These are phyloP conservation scores for Tillus elongatus DNA, from an alignment of 2,888 invertebrate species.

Conservation along the genomic window DNA sequence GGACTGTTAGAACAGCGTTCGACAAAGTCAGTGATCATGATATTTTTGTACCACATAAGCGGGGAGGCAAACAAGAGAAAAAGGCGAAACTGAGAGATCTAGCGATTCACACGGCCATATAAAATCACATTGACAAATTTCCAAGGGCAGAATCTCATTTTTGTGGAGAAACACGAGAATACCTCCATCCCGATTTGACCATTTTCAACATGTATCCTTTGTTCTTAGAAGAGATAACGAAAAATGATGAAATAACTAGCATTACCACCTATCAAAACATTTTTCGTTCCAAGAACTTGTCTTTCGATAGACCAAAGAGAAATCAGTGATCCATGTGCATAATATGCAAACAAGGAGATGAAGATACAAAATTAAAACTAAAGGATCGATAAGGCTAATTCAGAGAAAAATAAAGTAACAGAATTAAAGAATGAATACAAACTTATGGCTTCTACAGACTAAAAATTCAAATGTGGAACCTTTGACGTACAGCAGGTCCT, in stretches of 20 bases:
- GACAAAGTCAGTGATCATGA: conserved; percentile 11
- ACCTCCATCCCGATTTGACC: no score
- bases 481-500: conserved; percentile 14
- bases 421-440: conserved; percentile 10
- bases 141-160: no score
- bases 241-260: conserved; percentile 1
- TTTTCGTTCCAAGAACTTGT: conserved; percentile 11
- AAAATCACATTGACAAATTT: no score
- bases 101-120: no score
- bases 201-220: no score
- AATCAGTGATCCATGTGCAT: conserved; percentile 13
- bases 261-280: conserved; percentile 8
- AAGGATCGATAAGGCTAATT: conserved; percentile 7
- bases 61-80: conserved; percentile 8
- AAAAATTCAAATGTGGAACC: conserved; percentile 7
- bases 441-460: conserved; percentile 5
- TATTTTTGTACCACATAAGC: conserved; percentile 9
- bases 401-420: conserved; percentile 10
- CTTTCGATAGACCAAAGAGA: conserved; percentile 9
- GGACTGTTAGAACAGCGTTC: conserved; percentile 10
- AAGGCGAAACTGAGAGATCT: no score
- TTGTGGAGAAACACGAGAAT: no score
- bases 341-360: conserved; percentile 17
- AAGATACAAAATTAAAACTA: conserved; percentile 15
- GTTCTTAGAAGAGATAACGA: no score